Percentiles rank a stretch among this genome's conserved stretches.
These are phyloP conservation scores for Albula glossodonta DNA, from an alignment of 2,113 vertebrate species.

Conservation along the genomic window DNA sequence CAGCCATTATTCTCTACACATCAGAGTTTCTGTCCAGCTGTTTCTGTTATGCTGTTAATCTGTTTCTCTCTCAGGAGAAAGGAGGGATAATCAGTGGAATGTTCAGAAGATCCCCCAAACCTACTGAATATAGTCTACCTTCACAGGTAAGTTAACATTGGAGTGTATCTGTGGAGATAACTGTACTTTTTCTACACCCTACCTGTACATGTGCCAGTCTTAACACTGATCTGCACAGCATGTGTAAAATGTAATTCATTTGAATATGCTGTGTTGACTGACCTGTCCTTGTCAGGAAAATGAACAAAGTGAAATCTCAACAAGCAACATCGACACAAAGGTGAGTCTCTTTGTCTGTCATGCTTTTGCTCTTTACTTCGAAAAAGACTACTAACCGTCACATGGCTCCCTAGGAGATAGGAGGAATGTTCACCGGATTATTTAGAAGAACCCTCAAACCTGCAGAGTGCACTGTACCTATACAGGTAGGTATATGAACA, in stretches of 20 bases:
- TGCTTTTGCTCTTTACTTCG: neutral
- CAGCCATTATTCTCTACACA: neutral
- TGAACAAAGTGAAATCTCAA: slow-evolving; percentile 37
- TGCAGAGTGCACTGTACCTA: neutral
- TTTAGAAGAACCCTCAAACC: slow-evolving; percentile 45
- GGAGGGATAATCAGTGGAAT: slow-evolving; percentile 48
- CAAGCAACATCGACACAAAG: slow-evolving; percentile 38
- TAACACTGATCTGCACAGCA: neutral
- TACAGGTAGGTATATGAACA: neutral
- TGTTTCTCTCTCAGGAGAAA: slow-evolving; percentile 40
- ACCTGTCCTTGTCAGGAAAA: slow-evolving; percentile 34
- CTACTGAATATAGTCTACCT: neutral
- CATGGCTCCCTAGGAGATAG: neutral
- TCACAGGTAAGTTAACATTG: neutral
- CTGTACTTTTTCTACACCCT: neutral
- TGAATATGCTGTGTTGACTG: neutral
- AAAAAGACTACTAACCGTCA: neutral
- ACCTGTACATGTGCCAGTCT: neutral
- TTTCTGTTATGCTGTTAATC: neutral
- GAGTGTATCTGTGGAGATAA: too few species aligned
- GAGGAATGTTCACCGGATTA: slow-evolving; percentile 42
- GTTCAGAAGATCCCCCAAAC: slow-evolving; percentile 45
- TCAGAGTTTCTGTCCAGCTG: neutral
- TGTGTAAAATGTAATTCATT: neutral
- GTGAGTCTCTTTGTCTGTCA: slow-evolving; percentile 30